Percentiles rank a stretch among this genome's conserved stretches.
Conservation (phyloP, 1,140 invertebrate species). For the Ridgeia piscesae region DNA sequence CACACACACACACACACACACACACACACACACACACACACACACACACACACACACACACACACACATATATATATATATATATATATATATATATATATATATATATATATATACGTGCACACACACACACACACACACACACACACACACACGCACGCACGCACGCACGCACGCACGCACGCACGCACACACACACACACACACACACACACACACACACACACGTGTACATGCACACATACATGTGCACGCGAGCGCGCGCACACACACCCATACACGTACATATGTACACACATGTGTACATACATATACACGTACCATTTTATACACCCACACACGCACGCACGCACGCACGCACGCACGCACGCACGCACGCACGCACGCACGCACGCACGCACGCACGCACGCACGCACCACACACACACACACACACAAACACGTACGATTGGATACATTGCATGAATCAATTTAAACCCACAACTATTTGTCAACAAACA, state of each 20-base stretch:
- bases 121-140: too few relatives aligned
- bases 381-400: conserved; percentile 27
- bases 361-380: conserved; percentile 27
- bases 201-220: conserved; percentile 22
- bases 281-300: not conserved
- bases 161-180: conserved; percentile 29
- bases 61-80: not conserved
- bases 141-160: conserved; percentile 27
- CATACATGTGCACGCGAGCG: too few relatives aligned
- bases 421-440: conserved; percentile 15
- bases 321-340: conserved; percentile 7
- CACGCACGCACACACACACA: conserved; percentile 28
- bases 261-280: not conserved
- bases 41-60: too few relatives aligned
- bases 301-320: conserved; percentile 9
- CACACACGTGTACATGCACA: conserved; percentile 21
- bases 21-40: too few relatives aligned
- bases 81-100: too few relatives aligned
- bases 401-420: conserved; percentile 26
- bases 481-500: not conserved
- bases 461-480: not conserved
- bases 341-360: conserved; percentile 22
- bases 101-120: too few relatives aligned
- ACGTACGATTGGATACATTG: too few relatives aligned
- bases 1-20: too few relatives aligned